Evolutionary conservation across 2,888 invertebrate species (phyloP).

Genomic region (Torymus auratus): DNA sequence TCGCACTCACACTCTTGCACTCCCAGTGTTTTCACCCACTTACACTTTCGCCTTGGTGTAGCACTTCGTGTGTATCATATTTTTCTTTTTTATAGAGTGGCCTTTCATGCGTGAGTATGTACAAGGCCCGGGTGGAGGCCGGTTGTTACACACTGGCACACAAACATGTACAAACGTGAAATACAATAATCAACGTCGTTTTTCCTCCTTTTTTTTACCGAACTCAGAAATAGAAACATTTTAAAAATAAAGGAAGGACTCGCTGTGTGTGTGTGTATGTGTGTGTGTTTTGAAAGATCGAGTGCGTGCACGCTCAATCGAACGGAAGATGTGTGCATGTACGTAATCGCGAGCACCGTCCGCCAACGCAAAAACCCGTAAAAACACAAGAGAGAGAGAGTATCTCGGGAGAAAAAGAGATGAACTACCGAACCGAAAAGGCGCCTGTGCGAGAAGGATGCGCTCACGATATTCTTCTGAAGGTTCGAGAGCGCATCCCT

Average conservation of each 20-base stretch:
- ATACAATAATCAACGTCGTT: constrained; percentile 65
- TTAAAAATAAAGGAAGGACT: too few relatives aligned
- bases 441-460: neutral
- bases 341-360: constrained; percentile 22
- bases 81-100: constrained; percentile 63
- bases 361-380: constrained; percentile 12
- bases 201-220: constrained; percentile 39
- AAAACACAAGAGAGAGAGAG: neutral
- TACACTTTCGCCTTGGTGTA: constrained; percentile 65
- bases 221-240: too few relatives aligned
- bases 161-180: constrained; percentile 69
- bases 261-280: too few relatives aligned
- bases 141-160: constrained; percentile 71
- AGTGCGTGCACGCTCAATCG: neutral
- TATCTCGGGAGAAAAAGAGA: constrained; percentile 2
- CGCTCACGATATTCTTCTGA: too few relatives aligned
- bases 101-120: constrained; percentile 69
- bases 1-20: constrained; percentile 55
- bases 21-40: constrained; percentile 57
- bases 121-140: constrained; percentile 67
- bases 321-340: constrained; percentile 30
- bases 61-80: constrained; percentile 68
- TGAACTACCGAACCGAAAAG: constrained; percentile 11
- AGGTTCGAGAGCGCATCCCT: too few relatives aligned
- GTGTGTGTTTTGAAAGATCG: too few relatives aligned